phyloP scores from a whole-genome alignment of 2,113 vertebrate species.

The Telmatochromis bifrenatus region DNA sequence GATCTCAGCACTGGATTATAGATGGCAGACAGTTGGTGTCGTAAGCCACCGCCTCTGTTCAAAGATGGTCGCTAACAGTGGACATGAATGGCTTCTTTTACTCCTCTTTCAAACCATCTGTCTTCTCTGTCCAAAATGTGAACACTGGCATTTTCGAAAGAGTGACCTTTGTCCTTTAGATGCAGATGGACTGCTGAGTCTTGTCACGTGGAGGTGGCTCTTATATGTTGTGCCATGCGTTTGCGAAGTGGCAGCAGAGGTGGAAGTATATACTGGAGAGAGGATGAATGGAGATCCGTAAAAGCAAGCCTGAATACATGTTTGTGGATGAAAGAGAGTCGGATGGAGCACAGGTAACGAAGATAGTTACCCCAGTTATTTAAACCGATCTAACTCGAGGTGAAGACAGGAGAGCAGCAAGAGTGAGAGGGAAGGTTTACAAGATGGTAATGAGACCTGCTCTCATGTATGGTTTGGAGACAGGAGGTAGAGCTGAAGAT shows the following conservation, averaged over 20 bases:
- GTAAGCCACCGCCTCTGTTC: neutral
- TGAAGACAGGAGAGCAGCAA: neutral
- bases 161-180: neutral
- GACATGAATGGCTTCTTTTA: neutral
- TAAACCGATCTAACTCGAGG: neutral
- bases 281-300: neutral
- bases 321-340: neutral
- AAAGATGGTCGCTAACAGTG: neutral
- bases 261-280: neutral
- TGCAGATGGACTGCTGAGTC: neutral
- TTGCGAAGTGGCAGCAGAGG: neutral
- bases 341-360: neutral
- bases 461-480: neutral
- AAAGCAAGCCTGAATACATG: neutral
- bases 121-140: neutral
- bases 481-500: neutral
- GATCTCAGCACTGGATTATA: neutral
- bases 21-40: neutral
- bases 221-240: neutral
- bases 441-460: neutral
- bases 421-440: neutral
- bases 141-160: neutral
- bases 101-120: neutral
- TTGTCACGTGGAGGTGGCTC: neutral
- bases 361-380: too few relatives aligned